These are phyloP conservation scores for Tauraco hartlaubi DNA, from an alignment of 2,797 vertebrate species.

Conservation along the genomic window DNA sequence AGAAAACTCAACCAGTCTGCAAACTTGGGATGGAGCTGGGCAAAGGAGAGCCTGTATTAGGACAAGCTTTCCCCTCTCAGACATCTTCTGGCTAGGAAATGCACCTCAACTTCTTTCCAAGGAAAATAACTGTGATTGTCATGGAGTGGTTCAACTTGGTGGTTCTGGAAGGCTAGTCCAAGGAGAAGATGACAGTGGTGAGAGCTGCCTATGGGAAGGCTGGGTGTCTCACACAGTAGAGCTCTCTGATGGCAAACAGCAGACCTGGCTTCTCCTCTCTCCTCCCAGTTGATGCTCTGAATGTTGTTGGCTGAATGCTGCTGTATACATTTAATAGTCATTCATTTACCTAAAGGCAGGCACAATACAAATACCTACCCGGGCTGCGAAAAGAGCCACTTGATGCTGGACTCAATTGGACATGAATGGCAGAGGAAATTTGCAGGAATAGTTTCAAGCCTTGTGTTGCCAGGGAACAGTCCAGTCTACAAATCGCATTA, in stretches of 20 bases:
- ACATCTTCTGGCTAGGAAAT: neutral
- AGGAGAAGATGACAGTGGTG: neutral
- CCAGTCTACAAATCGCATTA: conserved; percentile 42
- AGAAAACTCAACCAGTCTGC: neutral
- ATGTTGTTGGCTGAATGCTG: neutral
- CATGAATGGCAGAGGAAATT: conserved; percentile 61
- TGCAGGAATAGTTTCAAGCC: conserved; percentile 53
- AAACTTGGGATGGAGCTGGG: neutral
- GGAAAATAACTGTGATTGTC: rapidly evolving
- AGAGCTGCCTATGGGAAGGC: neutral
- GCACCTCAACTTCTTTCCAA: neutral
- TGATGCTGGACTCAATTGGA: conserved; percentile 56
- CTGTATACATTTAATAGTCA: neutral
- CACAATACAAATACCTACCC: conserved; percentile 17
- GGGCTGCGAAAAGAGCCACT: conserved; percentile 56
- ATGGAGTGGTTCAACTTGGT: neutral
- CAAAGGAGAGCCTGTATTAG: neutral
- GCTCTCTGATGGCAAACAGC: neutral
- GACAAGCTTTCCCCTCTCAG: neutral
- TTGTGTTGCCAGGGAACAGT: conserved; percentile 74
- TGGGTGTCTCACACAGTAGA: rapidly evolving
- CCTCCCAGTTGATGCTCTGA: neutral
- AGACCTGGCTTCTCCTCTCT: neutral
- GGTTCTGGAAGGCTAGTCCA: neutral
- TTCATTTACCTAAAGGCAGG: conserved; percentile 41